Evolutionary conservation across 2,888 invertebrate species (phyloP).

Genomic region (Graphium colonna): DNA sequence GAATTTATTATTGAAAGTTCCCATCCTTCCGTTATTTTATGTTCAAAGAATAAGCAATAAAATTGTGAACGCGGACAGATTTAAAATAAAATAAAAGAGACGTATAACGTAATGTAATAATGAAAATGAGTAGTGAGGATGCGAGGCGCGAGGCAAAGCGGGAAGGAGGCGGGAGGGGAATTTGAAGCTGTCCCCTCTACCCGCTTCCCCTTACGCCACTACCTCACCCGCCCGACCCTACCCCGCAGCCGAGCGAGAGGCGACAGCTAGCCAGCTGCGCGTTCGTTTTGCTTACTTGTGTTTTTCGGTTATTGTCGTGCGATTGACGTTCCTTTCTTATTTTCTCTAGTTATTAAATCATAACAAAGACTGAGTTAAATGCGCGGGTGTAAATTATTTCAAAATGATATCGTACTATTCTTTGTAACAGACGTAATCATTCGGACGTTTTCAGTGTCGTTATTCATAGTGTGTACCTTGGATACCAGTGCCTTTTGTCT

Average conservation of each 20-base stretch:
- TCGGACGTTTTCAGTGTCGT: constrained; percentile 48
- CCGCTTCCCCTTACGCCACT: constrained; percentile 45
- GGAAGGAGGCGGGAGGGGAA: constrained; percentile 41
- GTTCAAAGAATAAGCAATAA: constrained; percentile 28
- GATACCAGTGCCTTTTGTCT: constrained; percentile 74
- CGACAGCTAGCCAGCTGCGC: constrained; percentile 69
- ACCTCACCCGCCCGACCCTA: constrained; percentile 30
- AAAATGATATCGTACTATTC: constrained; percentile 39
- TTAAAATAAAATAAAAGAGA: constrained; percentile 65
- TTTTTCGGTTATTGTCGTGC: constrained; percentile 73
- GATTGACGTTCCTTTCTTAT: constrained; percentile 67
- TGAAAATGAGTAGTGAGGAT: constrained; percentile 58
- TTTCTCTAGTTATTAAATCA: constrained; percentile 48
- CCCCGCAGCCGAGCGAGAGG: constrained; percentile 62
- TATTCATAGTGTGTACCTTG: constrained; percentile 58
- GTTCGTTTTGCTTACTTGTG: constrained; percentile 57
- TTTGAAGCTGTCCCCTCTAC: constrained; percentile 38
- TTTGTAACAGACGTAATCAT: constrained; percentile 36
- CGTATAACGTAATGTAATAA: constrained; percentile 59
- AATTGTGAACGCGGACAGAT: constrained; percentile 37
- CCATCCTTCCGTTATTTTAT: constrained; percentile 29
- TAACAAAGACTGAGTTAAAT: constrained; percentile 52
- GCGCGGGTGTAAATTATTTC: constrained; percentile 51
- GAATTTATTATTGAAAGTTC: background rate
- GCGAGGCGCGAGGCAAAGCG: constrained; percentile 60